Evolutionary conservation across 2,797 vertebrate genomes (phyloP).

Genomic region (Phrynocephalus vlangalii): DNA sequence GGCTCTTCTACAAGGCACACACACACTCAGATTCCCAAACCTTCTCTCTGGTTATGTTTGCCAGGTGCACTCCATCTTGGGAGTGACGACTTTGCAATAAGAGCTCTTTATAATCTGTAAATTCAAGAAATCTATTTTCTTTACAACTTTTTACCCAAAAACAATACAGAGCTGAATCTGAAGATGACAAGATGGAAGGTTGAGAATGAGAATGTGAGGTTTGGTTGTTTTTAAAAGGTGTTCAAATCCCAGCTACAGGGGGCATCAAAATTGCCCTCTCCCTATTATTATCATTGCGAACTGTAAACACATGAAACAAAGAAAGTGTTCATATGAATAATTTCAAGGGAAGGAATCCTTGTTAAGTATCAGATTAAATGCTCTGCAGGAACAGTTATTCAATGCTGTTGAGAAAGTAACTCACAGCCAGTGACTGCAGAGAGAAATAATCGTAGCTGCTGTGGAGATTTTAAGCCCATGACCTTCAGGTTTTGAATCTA

Average conservation of each 20-base stretch:
- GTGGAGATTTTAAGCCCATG: conserved; percentile 57
- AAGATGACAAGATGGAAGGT: not conserved
- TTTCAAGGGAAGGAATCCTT: not conserved
- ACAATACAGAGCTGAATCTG: not conserved
- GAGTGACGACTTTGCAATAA: conserved; percentile 1
- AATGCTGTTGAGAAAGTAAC: conserved; percentile 52
- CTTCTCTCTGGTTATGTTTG: too few species aligned
- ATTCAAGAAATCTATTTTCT: conserved; percentile 38
- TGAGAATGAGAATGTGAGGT: too few species aligned
- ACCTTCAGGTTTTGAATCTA: conserved; percentile 56
- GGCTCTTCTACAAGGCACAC: too few species aligned
- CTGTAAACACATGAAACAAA: too few species aligned
- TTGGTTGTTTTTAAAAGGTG: too few species aligned
- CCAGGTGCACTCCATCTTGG: not conserved
- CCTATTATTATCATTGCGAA: too few species aligned
- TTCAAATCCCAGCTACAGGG: too few species aligned
- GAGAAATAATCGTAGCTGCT: conserved; percentile 58
- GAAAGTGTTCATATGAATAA: not conserved
- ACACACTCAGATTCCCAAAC: too few species aligned
- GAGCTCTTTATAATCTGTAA: not conserved
- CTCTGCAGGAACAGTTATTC: conserved; percentile 29
- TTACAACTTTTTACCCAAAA: not conserved
- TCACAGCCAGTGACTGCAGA: conserved; percentile 51
- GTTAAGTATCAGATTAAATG: not conserved
- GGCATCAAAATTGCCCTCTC: too few species aligned